Conservation (phyloP, 2,113 vertebrate genomes). For the Cyanoramphus novaezelandiae region DNA sequence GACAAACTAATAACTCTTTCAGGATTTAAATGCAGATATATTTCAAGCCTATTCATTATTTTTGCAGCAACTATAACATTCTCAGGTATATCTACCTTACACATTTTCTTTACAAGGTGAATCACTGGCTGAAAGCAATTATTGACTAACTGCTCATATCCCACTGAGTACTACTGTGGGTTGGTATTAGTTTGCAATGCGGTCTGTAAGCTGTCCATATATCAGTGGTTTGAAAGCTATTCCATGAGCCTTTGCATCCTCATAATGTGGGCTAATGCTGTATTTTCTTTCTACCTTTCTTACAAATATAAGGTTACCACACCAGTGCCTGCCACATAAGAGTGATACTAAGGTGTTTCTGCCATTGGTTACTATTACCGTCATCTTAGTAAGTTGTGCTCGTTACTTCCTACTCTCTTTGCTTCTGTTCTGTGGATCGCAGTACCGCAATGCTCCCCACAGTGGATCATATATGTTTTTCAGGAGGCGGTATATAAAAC, state of each 20-base stretch:
- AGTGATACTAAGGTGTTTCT: background rate
- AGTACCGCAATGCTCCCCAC: no score
- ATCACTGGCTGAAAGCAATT: background rate
- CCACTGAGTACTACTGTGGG: background rate
- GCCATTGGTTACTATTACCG: background rate
- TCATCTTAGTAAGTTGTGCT: background rate
- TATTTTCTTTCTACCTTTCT: background rate
- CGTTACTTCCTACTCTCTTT: background rate
- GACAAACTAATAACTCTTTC: conserved; percentile 37
- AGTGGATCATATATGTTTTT: background rate
- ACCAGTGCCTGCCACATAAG: background rate
- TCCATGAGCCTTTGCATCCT: background rate
- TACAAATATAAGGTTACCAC: background rate
- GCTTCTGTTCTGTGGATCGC: background rate
- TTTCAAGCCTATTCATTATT: background rate
- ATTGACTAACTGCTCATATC: background rate
- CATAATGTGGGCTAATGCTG: background rate
- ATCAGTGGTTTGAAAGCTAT: background rate
- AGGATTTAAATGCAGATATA: conserved; percentile 13
- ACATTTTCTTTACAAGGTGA: background rate
- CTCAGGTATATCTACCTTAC: background rate
- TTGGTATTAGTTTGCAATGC: background rate
- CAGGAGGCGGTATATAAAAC: background rate
- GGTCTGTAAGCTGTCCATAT: background rate
- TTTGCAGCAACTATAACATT: background rate